These are phyloP conservation scores for Semicossyphus pulcher DNA, from an alignment of 2,113 vertebrate species.

Conservation along the genomic window DNA sequence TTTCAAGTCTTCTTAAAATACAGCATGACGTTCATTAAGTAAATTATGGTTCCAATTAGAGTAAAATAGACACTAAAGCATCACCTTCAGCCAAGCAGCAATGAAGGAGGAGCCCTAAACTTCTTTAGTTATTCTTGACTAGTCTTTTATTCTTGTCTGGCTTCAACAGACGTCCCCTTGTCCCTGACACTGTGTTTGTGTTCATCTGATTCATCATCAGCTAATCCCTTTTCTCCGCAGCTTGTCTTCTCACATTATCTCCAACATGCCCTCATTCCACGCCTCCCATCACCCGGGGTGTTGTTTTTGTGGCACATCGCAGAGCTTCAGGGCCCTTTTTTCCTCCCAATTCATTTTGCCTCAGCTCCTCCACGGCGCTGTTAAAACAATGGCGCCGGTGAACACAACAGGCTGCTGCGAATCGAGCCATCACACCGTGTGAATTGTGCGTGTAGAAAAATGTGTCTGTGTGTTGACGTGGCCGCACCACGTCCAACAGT, in stretches of 20 bases:
- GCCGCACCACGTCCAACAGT: neutral
- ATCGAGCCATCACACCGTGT: constrained; percentile 26
- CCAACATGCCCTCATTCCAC: constrained; percentile 56
- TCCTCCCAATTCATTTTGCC: constrained; percentile 31
- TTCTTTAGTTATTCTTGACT: constrained; percentile 1
- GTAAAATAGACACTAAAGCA: neutral
- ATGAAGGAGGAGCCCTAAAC: neutral
- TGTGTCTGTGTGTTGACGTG: neutral
- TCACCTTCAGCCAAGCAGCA: neutral
- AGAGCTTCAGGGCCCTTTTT: constrained; percentile 26
- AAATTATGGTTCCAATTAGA: neutral
- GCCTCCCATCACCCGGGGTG: constrained; percentile 28
- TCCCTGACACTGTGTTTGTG: constrained; percentile 37
- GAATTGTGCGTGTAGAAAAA: neutral
- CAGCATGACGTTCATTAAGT: too few relatives aligned
- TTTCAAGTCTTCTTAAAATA: too few relatives aligned
- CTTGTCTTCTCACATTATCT: constrained; percentile 68
- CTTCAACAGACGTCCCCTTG: neutral
- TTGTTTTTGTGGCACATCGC: constrained; percentile 44
- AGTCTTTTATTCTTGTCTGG: constrained; percentile 20
- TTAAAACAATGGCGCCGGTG: constrained; percentile 31
- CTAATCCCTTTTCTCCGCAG: constrained; percentile 62
- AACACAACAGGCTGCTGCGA: constrained; percentile 44
- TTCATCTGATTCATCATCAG: constrained; percentile 57
- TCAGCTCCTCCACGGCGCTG: constrained; percentile 17